A percentile compares a stretch with the other conserved stretches of the same genome.
These are phyloP conservation scores for Limnephilus rhombicus DNA, from an alignment of 2,888 invertebrate species.

Conservation along the genomic window DNA sequence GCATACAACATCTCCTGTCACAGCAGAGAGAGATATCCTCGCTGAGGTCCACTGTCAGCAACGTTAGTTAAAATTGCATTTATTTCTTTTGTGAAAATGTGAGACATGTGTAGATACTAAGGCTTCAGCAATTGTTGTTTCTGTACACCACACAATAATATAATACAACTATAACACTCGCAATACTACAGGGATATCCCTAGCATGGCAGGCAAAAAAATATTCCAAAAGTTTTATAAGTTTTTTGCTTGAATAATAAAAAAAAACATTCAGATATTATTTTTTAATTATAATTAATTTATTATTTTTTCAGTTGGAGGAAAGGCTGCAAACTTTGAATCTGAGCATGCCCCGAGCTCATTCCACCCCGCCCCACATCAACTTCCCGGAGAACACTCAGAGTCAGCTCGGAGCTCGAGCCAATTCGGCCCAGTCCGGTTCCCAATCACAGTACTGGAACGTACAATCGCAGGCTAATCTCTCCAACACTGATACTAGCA, in stretches of 20 bases:
- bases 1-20: constrained; percentile 66
- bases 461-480: constrained; percentile 65
- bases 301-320: constrained; percentile 73
- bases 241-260: too few species aligned
- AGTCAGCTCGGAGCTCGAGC: constrained; percentile 40
- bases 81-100: background rate
- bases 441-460: constrained; percentile 55
- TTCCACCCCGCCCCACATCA: constrained; percentile 54
- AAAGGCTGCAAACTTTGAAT: constrained; percentile 67
- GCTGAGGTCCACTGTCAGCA: constrained; percentile 77
- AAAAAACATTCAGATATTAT: too few species aligned
- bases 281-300: too few species aligned
- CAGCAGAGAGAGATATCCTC: constrained; percentile 83
- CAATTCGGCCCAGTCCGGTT: constrained; percentile 55
- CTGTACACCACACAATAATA: too few species aligned
- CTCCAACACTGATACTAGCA: constrained; percentile 66
- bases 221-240: too few species aligned
- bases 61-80: constrained; percentile 69
- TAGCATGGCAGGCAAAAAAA: too few species aligned
- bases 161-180: too few species aligned
- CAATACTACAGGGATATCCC: too few species aligned
- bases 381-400: constrained; percentile 38
- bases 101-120: background rate
- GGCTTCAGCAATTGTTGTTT: too few species aligned
- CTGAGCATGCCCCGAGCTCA: constrained; percentile 64